Base-by-base conservation (phyloP, 2,113 vertebrate species). In the Hoplias malabaricus region DNA sequence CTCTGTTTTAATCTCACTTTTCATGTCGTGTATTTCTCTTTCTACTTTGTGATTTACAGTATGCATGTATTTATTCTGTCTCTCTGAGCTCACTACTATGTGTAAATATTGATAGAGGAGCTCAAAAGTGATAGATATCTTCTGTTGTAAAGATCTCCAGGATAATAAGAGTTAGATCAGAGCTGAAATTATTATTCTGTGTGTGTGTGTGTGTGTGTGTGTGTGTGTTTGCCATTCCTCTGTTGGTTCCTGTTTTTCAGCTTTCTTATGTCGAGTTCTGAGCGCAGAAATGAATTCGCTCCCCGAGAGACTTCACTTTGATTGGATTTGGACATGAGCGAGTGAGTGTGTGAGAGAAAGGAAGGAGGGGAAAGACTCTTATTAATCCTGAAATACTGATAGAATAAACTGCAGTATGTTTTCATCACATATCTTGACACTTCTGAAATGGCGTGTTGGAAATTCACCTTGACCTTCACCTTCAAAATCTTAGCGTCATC, bases 241-340 rank as follows among this genome's bases (percentile, higher is more conserved):
- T 5, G 11, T 43, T 70, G 31, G n/a, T 57, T 46, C 27, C 57
- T 61, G 4, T 33, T 61, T 33, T 61, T 61, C 29, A 19, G 29
- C 4, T 5, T 61, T 33, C 57, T 61, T 61, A 27, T 33, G 29
- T 13, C 31, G 27, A 33, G 57, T 16, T 33, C 14, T 33, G 29
- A 16, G 57, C 2, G 27, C 56, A 59, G 56, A 14, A 59, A 59
- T 29, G 56, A 59, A 59, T 59, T 10, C 5, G 29, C 13, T 33
- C 71, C 54, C 31, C 36, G 62, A 59, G 78, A 74, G 53, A 56
- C 21, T 61, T 23, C 33, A 40, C 27, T 73, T 42, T 61, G 63
- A 80, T 77, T 54, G 46, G 70, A 74, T 73, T 38, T 67, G 50
- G 29, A 74, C 59, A 59, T 46, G 53, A 67, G 50, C 54, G 38